phyloP scores from a whole-genome alignment of 2,888 invertebrate genomes.

The Vannuccia rotundouncinata region DNA sequence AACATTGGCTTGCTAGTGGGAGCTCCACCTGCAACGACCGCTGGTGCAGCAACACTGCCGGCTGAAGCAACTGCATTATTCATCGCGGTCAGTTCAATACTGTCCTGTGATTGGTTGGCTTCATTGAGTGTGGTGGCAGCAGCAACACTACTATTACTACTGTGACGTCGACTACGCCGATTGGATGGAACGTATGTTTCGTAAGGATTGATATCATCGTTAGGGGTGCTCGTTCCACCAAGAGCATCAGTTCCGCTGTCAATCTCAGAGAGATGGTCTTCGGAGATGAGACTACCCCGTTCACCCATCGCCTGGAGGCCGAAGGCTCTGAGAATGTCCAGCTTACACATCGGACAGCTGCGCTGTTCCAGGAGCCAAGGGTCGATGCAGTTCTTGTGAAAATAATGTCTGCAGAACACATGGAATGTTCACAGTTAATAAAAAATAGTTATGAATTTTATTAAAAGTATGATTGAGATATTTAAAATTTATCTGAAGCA shows the following conservation, averaged over 20 bases:
- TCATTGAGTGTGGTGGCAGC: too few species aligned
- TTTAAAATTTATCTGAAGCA: not conserved
- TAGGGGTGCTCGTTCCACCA: not conserved
- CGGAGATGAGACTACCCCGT: conserved; percentile 25
- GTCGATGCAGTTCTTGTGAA: conserved; percentile 89
- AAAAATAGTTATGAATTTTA: not conserved
- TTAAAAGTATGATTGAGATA: not conserved
- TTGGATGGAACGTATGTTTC: not conserved
- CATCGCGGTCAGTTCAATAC: too few species aligned
- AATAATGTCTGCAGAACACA: conserved; percentile 70
- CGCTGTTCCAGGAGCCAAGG: conserved; percentile 89
- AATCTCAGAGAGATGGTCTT: conserved; percentile 30
- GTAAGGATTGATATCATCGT: not conserved
- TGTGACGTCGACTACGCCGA: not conserved
- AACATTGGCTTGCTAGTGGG: not conserved
- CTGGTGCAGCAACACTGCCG: too few species aligned
- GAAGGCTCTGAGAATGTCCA: conserved; percentile 75
- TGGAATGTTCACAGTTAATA: too few species aligned
- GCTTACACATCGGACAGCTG: conserved; percentile 92
- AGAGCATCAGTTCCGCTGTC: not conserved
- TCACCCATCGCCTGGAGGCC: conserved; percentile 51
- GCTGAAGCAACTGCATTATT: too few species aligned
- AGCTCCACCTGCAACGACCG: too few species aligned
- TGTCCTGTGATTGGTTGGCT: too few species aligned
- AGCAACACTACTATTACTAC: not conserved